Evolutionary conservation across 2,888 invertebrate genomes (phyloP).

Genomic region (Tethea ocularis): DNA sequence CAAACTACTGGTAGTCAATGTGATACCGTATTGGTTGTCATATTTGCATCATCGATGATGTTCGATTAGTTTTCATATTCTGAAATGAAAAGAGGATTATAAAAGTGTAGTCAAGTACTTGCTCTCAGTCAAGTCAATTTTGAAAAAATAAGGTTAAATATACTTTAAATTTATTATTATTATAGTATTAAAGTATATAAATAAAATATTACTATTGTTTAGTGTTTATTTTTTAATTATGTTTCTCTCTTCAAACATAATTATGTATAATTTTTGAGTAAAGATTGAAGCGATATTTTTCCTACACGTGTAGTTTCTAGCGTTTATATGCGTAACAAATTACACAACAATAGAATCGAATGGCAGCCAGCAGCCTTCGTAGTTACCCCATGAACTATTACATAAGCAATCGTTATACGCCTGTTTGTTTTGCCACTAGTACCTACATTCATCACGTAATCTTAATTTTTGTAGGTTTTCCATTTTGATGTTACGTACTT

Average conservation of each 20-base stretch:
- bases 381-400: constrained; percentile 45
- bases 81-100: neutral
- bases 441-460: constrained; percentile 8
- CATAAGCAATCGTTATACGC: constrained; percentile 36
- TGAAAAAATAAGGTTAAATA: too few species aligned
- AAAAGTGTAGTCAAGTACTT: neutral
- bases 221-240: too few species aligned
- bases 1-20: neutral
- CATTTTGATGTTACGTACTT: neutral
- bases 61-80: neutral
- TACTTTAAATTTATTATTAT: too few species aligned
- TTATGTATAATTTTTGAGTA: neutral
- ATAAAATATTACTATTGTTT: too few species aligned
- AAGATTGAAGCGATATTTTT: constrained; percentile 1
- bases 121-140: too few species aligned
- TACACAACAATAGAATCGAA: constrained; percentile 41
- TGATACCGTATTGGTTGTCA: neutral
- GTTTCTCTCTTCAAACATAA: neutral
- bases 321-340: constrained; percentile 37
- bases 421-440: constrained; percentile 24
- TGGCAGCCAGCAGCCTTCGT: constrained; percentile 38
- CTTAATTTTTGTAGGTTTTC: constrained; percentile 5
- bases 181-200: too few species aligned
- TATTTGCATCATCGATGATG: neutral
- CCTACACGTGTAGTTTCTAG: constrained; percentile 28